Evolutionary conservation across 2,113 vertebrate species (phyloP).

Genomic region (Willisornis vidua): DNA sequence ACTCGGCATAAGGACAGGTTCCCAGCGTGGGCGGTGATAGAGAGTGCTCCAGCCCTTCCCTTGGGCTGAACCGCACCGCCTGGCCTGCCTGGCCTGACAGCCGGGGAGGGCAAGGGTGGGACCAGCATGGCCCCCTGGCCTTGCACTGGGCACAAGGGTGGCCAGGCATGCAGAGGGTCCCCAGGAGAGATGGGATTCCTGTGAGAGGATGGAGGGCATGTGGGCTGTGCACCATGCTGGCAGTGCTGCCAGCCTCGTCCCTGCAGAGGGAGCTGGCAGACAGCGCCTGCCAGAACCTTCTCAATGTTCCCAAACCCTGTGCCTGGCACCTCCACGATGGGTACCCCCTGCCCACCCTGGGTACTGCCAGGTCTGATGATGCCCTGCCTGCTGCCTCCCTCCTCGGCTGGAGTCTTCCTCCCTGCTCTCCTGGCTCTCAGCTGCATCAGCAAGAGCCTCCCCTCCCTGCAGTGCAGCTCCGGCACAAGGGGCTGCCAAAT

Average conservation of each 20-base stretch:
- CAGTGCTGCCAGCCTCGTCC: neutral
- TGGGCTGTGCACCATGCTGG: neutral
- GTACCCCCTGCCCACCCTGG: neutral
- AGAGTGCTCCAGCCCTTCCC: slow-evolving; percentile 61
- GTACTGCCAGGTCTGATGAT: neutral
- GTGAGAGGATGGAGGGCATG: fast-evolving
- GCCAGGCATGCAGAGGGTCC: neutral
- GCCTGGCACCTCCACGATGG: neutral
- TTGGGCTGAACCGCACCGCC: slow-evolving; percentile 14
- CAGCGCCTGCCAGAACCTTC: neutral
- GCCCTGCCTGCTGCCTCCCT: neutral
- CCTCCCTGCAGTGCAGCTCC: neutral
- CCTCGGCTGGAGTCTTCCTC: neutral
- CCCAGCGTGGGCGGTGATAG: slow-evolving; percentile 48
- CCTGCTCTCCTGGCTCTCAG: neutral
- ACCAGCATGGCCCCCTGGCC: neutral
- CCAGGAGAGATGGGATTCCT: neutral
- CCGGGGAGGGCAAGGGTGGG: neutral
- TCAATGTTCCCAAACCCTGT: neutral
- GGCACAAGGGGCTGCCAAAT: neutral
- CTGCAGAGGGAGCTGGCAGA: slow-evolving; percentile 54
- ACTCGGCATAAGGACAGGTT: neutral
- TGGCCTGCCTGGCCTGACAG: neutral
- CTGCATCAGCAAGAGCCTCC: neutral
- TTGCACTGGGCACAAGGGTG: fast-evolving